Conservation (phyloP, 1,140 invertebrate genomes). For the Drosophila leontia region DNA sequence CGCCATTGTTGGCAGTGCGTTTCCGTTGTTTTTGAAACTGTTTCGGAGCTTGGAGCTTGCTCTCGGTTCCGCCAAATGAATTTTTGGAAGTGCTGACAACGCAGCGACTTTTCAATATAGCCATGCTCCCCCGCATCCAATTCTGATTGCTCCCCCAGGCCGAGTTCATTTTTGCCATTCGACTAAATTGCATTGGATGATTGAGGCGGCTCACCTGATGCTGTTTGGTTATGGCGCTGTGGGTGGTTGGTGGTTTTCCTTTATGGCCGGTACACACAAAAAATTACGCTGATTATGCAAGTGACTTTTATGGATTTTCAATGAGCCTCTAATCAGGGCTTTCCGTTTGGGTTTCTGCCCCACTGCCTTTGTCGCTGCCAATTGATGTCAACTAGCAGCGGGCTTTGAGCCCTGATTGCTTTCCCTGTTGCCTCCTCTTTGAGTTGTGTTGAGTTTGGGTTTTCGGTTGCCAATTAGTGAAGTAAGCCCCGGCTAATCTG, state of each 20-base stretch:
- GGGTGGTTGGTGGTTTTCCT: constrained; percentile 26
- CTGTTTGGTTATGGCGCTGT: constrained; percentile 20
- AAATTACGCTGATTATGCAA: constrained; percentile 69
- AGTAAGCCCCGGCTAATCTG: constrained; percentile 33
- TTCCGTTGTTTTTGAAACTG: constrained; percentile 64
- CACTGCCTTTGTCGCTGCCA: constrained; percentile 46
- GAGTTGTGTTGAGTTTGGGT: constrained; percentile 14
- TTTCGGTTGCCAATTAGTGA: constrained; percentile 45
- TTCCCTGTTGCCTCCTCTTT: constrained; percentile 33
- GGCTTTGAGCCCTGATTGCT: constrained; percentile 60
- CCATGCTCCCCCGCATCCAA: constrained; percentile 15
- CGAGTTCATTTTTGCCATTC: constrained; percentile 66
- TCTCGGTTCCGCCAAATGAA: constrained; percentile 65
- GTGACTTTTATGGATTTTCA: constrained; percentile 68
- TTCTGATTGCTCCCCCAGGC: constrained; percentile 76
- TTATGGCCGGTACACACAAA: constrained; percentile 45
- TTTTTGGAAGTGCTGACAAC: constrained; percentile 76
- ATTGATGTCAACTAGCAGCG: constrained; percentile 63
- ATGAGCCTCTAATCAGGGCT: constrained; percentile 65
- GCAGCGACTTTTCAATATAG: constrained; percentile 71
- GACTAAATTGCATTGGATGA: constrained; percentile 68
- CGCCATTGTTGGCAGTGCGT: constrained; percentile 42
- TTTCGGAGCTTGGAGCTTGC: constrained; percentile 29
- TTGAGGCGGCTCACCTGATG: constrained; percentile 53
- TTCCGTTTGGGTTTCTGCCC: constrained; percentile 17